Conservation (phyloP, 2,797 vertebrate species). For the Margarornis squamiger region DNA sequence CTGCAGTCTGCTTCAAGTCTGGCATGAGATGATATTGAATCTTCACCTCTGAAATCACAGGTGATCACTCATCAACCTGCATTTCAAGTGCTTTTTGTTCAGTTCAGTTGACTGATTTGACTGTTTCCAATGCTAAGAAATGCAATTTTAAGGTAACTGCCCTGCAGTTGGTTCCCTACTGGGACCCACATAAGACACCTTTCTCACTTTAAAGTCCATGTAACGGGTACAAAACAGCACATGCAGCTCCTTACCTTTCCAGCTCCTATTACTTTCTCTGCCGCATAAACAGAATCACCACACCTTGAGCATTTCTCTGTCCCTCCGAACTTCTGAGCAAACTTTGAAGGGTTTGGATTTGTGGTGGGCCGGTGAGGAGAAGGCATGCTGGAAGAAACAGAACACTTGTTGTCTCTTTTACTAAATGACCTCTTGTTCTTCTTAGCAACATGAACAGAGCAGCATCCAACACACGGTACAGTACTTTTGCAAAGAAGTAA, state of each 20-base stretch:
- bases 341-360: constrained; percentile 91
- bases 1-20: neutral
- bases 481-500: neutral
- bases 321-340: constrained; percentile 91
- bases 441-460: neutral
- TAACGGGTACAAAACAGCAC: neutral
- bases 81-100: neutral
- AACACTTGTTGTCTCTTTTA: neutral
- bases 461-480: neutral
- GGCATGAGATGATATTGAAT: rapidly evolving
- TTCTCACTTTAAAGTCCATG: rapidly evolving
- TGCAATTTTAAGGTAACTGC: neutral
- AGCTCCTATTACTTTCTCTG: constrained; percentile 93
- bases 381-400: constrained; percentile 72
- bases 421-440: neutral
- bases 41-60: neutral
- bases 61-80: neutral
- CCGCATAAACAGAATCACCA: constrained; percentile 90
- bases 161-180: neutral
- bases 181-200: neutral
- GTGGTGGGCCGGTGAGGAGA: constrained; percentile 86
- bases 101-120: neutral
- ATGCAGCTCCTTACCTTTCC: constrained; percentile 83
- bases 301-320: constrained; percentile 92
- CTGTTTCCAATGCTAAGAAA: neutral